Evolutionary conservation across 2,888 invertebrate species (phyloP).

Genomic region (Aleiodes alternator): DNA sequence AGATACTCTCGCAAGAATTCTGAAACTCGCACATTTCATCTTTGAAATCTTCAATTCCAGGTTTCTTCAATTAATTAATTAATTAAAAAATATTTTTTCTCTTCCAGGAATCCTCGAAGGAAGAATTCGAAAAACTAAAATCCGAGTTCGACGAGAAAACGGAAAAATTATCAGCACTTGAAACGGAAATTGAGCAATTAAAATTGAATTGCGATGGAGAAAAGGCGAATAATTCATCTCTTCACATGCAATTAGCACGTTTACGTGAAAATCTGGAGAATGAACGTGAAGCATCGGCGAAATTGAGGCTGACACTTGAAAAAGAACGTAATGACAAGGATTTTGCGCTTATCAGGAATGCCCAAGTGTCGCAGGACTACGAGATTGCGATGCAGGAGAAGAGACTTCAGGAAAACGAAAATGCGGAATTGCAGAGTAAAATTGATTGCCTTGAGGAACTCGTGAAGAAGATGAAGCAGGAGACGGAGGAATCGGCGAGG

Average conservation of each 20-base stretch:
- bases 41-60: background rate
- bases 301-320: constrained; percentile 65
- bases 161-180: constrained; percentile 58
- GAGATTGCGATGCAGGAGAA: constrained; percentile 86
- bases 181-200: constrained; percentile 63
- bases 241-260: constrained; percentile 66
- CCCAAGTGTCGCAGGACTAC: constrained; percentile 88
- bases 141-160: constrained; percentile 63
- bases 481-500: constrained; percentile 64
- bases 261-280: constrained; percentile 67
- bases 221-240: constrained; percentile 65
- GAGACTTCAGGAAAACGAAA: constrained; percentile 82
- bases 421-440: constrained; percentile 79
- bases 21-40: background rate
- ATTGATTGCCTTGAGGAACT: constrained; percentile 78
- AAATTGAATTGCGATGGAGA: constrained; percentile 65
- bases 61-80: constrained; percentile 11
- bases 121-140: constrained; percentile 65
- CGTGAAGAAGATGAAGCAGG: constrained; percentile 77
- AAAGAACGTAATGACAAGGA: constrained; percentile 85
- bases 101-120: constrained; percentile 66
- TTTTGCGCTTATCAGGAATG: constrained; percentile 85
- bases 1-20: background rate
- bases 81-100: constrained; percentile 17
- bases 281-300: constrained; percentile 63